Conservation (phyloP, 2,888 invertebrate species). For the Cheilosia pagana region DNA sequence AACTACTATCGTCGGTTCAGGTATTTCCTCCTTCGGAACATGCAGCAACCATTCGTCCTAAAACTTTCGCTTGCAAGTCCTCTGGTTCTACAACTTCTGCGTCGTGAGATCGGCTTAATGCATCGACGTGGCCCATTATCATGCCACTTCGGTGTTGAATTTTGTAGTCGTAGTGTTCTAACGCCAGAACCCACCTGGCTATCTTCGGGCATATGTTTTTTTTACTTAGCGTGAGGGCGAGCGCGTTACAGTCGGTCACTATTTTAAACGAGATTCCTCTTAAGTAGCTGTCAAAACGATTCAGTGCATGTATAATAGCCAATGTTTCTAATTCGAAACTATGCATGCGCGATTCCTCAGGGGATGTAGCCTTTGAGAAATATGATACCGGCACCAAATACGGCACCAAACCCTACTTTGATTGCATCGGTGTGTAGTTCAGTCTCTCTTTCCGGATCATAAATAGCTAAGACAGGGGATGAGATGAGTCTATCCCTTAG, state of each 20-base stretch:
- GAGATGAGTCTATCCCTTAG: slow-evolving; percentile 20
- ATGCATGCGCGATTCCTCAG: slow-evolving; percentile 37
- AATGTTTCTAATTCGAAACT: slow-evolving; percentile 28
- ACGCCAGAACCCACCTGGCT: slow-evolving; percentile 22
- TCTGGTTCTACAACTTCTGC: slow-evolving; percentile 21
- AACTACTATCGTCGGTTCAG: slow-evolving; percentile 13
- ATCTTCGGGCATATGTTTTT: slow-evolving; percentile 33
- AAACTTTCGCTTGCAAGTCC: slow-evolving; percentile 27
- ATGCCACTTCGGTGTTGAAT: slow-evolving; percentile 23
- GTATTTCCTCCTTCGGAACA: slow-evolving; percentile 1
- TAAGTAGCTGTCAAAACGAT: slow-evolving; percentile 38
- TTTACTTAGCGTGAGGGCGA: slow-evolving; percentile 15
- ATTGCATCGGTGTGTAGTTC: slow-evolving; percentile 42
- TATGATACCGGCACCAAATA: slow-evolving; percentile 30
- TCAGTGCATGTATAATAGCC: slow-evolving; percentile 27
- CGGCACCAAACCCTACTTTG: too few relatives aligned
- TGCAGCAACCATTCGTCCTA: slow-evolving; percentile 18
- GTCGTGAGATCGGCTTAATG: slow-evolving; percentile 4
- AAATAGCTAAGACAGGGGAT: slow-evolving; percentile 43
- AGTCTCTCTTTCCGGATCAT: slow-evolving; percentile 35
- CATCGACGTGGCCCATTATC: slow-evolving; percentile 19
- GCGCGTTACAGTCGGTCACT: slow-evolving; percentile 42
- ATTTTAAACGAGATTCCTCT: slow-evolving; percentile 34
- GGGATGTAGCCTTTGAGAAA: slow-evolving; percentile 29
- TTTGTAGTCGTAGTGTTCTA: slow-evolving; percentile 24